Evolutionary conservation across 2,797 vertebrate genomes (phyloP), one percentile per base, ranked within the genome.

Genomic region (Catostomus latipinnis): DNA sequence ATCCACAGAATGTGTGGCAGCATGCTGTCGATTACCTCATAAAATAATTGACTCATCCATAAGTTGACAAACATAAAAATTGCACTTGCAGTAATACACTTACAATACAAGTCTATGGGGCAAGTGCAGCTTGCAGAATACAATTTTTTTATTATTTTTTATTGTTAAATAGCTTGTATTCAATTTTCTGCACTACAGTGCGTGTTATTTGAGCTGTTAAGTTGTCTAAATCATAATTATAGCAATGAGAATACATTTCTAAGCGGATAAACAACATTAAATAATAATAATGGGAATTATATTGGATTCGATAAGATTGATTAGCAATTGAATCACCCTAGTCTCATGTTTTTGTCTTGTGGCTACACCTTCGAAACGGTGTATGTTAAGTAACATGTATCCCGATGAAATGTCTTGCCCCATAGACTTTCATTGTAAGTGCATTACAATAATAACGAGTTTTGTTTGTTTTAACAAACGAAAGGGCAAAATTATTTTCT

Each of bases 81-180:
- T 13, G n/a, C 61, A 63, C n/a, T 63, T 56, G 10, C 69, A 57
- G n/a, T 46, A 16, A 46, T 46, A 53, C 34, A 46, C 52, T 71
- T 45, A 54, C 34, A 34, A 34, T 34, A 34, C 34, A 34, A 34
- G 34, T 34, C 34, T 34, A 34, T 34, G 34, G 34, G 34, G 34
- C 34, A 34, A 3, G 34, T 4, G 34, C 34, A 34, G 34, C 34
- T 34, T 34, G 34, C 34, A 34, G 34, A 34, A 34, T 34, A 18
- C 16, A 18, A 18, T 18, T 18, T 18, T 18, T 18, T 22, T 22
- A 0, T 18, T 18, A 0, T 18, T 18, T 18, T 18, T 18, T 18
- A 18, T 4, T 34, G 34, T 34, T 34, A 34, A 34, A 34, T 34
- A 34, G 34, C 34, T 34, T 34, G 34, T 34, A 34, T 34, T 34